phyloP scores from a whole-genome alignment of 2,888 invertebrate species.

The Yponomeuta cagnagella region DNA sequence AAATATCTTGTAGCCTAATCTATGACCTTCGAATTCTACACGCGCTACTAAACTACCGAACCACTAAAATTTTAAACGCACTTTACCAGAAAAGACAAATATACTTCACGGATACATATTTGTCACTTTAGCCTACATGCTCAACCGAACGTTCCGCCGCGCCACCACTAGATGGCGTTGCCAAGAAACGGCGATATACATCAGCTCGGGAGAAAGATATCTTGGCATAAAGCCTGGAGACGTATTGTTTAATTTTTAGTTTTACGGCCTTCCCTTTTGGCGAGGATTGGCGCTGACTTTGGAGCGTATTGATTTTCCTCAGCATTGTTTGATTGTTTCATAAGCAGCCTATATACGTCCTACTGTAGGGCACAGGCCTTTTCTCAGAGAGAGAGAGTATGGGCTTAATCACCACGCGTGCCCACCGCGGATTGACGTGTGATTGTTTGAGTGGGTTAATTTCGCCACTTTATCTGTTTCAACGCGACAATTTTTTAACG shows the following conservation, averaged over 20 bases:
- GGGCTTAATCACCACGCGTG: too few species aligned
- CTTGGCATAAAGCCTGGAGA: constrained; percentile 21
- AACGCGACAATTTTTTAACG: too few species aligned
- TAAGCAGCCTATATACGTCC: too few species aligned
- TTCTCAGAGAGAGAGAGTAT: too few species aligned
- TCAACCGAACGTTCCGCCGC: not conserved
- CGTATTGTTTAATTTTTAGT: constrained; percentile 27
- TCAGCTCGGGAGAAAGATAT: constrained; percentile 17
- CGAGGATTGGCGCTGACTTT: constrained; percentile 11
- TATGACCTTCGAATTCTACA: too few species aligned
- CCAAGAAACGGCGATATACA: constrained; percentile 23
- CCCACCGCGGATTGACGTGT: not conserved
- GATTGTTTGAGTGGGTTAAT: not conserved
- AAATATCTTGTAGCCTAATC: too few species aligned
- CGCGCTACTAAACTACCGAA: too few species aligned
- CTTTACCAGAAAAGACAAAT: too few species aligned
- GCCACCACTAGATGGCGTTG: constrained; percentile 15
- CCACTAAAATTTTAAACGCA: too few species aligned
- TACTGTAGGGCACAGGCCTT: too few species aligned
- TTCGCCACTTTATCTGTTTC: too few species aligned
- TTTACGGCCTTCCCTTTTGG: constrained; percentile 18
- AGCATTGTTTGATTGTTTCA: not conserved
- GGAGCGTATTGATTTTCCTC: not conserved
- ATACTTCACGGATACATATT: too few species aligned
- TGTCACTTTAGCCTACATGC: not conserved